Base-by-base conservation (phyloP, 2,113 vertebrate genomes). In the Oophaga pumilio region DNA sequence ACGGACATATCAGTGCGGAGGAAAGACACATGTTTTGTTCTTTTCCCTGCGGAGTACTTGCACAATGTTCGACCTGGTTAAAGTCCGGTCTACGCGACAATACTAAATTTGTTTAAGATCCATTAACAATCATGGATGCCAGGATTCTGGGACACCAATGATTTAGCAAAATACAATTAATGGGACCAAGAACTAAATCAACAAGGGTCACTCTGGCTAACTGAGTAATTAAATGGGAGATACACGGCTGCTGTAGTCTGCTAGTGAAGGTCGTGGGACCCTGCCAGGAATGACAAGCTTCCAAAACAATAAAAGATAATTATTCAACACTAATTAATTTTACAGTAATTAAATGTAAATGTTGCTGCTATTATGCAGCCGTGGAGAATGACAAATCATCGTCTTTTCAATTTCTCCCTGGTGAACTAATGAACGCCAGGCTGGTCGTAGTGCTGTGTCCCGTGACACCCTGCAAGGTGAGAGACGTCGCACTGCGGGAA, bases 321-420 rank as follows among this genome's bases (percentile, higher is more conserved):
- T 88, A 83, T 83, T 88, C 59, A 88, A 43, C 56, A 50, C 56
- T 64, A 88, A 83, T 83, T 88, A 76, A 82, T 77, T 76, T 50
- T 9, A 24, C 59, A 76, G 80, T 68, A 83, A 73, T 76, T 76
- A 76, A 49, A 88, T 76, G 26, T 64, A 66, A 88, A 88, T 83
- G 69, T 60, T 62, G 53, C n/a, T 6, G 43, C 53, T 64, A 76
- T 87, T 82, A 82, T 82, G 33, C 57, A 83, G 15, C 20, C 22
- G 28, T 18, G 33, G n/a, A 76, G 17, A 82, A 73, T 60, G 62
- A 62, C 80, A 66, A 82, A 49, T n/a, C 80, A 66, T 60, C 60
- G n/a, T 24, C 22, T 22, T 52, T 76, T 88, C 79, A 76, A 15
- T 66, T 59, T 49, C 9, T 43, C 53, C 26, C 17, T 43, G 69